Conservation (phyloP, 2,113 vertebrate genomes). For the Asarcornis scutulata region DNA sequence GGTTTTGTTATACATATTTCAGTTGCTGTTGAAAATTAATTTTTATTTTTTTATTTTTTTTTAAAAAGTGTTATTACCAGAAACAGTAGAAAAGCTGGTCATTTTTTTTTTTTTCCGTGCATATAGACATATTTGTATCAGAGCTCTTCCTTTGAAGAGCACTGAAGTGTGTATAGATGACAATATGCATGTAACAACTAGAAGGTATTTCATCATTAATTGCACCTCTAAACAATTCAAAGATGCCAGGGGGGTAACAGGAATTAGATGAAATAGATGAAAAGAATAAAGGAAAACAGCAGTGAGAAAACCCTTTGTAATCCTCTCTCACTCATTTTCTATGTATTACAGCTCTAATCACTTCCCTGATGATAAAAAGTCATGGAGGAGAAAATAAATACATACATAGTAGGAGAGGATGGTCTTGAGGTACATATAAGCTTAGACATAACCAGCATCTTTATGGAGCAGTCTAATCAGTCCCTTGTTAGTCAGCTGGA, state of each 20-base stretch:
- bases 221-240: conserved; percentile 48
- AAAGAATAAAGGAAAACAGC: conserved; percentile 45
- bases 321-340: conserved; percentile 19
- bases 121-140: background rate
- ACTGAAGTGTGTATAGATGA: background rate
- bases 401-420: background rate
- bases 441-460: background rate
- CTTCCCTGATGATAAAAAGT: conserved; percentile 20
- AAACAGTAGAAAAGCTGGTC: background rate
- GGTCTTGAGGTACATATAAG: background rate
- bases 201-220: conserved; percentile 61
- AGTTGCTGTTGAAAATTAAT: background rate
- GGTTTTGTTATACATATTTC: conserved; percentile 6
- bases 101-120: background rate
- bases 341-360: conserved; percentile 37
- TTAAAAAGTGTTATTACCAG: background rate
- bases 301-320: conserved; percentile 38
- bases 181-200: conserved; percentile 54
- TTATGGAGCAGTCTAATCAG: background rate
- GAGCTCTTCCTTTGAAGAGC: conserved; percentile 44
- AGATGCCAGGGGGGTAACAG: conserved; percentile 55
- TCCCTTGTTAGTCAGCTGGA: background rate
- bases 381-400: background rate
- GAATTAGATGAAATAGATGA: conserved; percentile 53
- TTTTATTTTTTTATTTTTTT: background rate